Base-by-base conservation (phyloP, 1,140 invertebrate species). In the Drosophila sp. region DNA sequence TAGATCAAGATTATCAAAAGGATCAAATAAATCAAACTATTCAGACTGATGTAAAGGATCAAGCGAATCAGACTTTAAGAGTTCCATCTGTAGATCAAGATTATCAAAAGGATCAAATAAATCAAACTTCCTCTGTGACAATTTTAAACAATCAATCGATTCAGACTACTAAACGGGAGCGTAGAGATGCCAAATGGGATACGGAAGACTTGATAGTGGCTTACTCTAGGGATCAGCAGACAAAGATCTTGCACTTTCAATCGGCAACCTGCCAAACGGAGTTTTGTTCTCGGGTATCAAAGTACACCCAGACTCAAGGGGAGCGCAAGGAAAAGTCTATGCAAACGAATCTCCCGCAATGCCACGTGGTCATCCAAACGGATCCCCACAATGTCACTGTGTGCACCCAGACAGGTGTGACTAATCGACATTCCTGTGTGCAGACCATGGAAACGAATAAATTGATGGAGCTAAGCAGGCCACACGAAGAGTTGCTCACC, bases 181-280 rank as follows among this genome's bases (percentile, higher is more conserved):
- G 6, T 7, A 47, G 0, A 17, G 11, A 47, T 4, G 54, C 7
- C 25, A 10, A 67, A 4, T 54, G 69, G 35, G 69, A 87, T 10
- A 87, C 79, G 0, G 2, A 17, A 5, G 79, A 82, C 11, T 33
- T 87, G 17, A 29, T 17, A 0, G 1, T 47, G 2, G 8, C 1
- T 25, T 25, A 50, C 11, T 25, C 33, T 1, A 58, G 32, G 11
- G 11, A 69, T 4, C 84, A 87, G 70, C 83, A 89, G 58, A 87
- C 83, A 2, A 2, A 25, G 0, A 55, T 55, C 4, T 4, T 1
- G 1, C 4, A 27, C 2, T 25, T 35, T 0, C 54, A 40, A 4
- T 38, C 38, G 1, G 25, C 41, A 0, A 3, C 41, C 10, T 60
- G 30, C 2, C 82, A 87, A 44, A 76, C 79, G 1, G 70, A 63